phyloP scores from a whole-genome alignment of 2,888 invertebrate genomes.

The Druceiella hillmani region DNA sequence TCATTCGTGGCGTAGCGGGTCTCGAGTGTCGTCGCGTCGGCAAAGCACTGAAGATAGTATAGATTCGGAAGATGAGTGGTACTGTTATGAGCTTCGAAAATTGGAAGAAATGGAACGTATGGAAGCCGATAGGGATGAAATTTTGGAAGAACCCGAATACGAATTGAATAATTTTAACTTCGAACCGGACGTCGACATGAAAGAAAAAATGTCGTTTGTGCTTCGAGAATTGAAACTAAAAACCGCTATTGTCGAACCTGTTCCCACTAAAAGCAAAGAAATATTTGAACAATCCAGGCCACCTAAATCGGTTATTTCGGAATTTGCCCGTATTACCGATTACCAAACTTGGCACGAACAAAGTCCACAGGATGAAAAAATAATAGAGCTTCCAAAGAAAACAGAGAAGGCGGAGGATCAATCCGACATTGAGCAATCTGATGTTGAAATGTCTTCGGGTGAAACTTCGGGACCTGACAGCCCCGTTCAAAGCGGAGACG shows the following conservation, averaged over 20 bases:
- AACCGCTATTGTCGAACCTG: conserved; percentile 47
- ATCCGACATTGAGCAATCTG: conserved; percentile 41
- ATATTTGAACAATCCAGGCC: conserved; percentile 25
- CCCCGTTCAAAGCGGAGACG: conserved; percentile 70
- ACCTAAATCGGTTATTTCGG: conserved; percentile 32
- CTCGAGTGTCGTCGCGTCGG: conserved; percentile 76
- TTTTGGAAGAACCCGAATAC: conserved; percentile 55
- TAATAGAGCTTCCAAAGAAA: no score
- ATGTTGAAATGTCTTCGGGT: conserved; percentile 67
- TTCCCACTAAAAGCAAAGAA: no score
- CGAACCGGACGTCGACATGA: conserved; percentile 63
- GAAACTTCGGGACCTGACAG: conserved; percentile 88
- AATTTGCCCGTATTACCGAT: conserved; percentile 47
- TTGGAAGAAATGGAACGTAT: conserved; percentile 78
- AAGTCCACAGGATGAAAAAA: no score
- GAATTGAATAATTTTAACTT: conserved; percentile 47
- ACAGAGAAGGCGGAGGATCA: conserved; percentile 31
- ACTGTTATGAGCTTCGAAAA: conserved; percentile 81
- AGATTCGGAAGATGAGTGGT: conserved; percentile 92
- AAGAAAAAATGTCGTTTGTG: conserved; percentile 76
- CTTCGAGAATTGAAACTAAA: conserved; percentile 69
- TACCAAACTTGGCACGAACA: conserved; percentile 35
- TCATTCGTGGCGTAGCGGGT: conserved; percentile 82
- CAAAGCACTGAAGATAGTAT: conserved; percentile 92
- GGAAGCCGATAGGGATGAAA: conserved; percentile 58